A percentile compares a stretch with the other conserved stretches of the same genome.
phyloP scores from a whole-genome alignment of 2,113 vertebrate species.

The Chamaetylas fuelleborni region DNA sequence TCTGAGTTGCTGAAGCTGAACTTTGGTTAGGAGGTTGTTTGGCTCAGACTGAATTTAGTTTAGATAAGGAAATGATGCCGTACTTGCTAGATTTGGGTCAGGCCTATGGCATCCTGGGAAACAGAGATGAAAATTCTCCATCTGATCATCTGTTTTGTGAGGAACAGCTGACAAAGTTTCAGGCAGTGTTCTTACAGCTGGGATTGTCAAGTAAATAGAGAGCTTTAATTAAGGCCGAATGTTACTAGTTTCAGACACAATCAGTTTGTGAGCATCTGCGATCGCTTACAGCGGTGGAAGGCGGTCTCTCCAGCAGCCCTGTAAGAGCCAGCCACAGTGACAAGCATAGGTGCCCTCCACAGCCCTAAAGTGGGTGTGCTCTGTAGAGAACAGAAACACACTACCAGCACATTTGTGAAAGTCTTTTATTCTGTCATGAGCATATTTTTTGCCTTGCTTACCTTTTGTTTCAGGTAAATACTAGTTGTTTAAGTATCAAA shows the following conservation, averaged over 20 bases:
- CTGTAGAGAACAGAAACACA: not conserved
- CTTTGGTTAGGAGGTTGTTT: constrained; percentile 2
- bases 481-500: not conserved
- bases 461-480: not conserved
- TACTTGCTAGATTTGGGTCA: not conserved
- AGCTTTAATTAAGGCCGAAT: not conserved
- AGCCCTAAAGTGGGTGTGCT: not conserved
- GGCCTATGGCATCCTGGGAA: not conserved
- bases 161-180: not conserved
- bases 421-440: not conserved
- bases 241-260: not conserved
- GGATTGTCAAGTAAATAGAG: not conserved
- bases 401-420: not conserved
- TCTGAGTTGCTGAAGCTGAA: not conserved
- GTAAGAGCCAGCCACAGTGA: not conserved
- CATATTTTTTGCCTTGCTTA: not conserved
- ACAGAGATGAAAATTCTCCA: not conserved
- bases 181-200: not conserved
- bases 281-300: fast-evolving
- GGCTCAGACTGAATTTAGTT: not conserved
- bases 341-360: not conserved
- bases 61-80: not conserved
- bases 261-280: not conserved
- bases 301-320: fast-evolving
- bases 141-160: not conserved